A percentile compares a stretch with the other conserved stretches of the same genome.
Conservation (phyloP, 2,113 vertebrate species). For the Columba livia region DNA sequence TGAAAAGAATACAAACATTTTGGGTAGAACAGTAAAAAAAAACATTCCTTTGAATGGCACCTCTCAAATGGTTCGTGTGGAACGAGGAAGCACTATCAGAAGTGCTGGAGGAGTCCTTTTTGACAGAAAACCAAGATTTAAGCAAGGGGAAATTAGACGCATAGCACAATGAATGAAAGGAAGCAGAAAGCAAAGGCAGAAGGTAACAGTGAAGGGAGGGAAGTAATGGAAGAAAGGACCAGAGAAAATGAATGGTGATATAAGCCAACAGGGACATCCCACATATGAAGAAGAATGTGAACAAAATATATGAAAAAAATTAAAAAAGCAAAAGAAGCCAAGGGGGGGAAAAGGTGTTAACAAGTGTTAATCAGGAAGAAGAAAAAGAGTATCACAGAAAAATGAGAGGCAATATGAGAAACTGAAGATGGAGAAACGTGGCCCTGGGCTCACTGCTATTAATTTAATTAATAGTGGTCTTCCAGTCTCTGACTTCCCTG, state of each 20-base stretch:
- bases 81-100: neutral
- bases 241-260: neutral
- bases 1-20: neutral
- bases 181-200: neutral
- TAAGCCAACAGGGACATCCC: neutral
- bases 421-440: conserved; percentile 2
- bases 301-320: neutral
- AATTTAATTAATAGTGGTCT: conserved; percentile 50
- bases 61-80: neutral
- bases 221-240: neutral
- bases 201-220: neutral
- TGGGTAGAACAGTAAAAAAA: neutral
- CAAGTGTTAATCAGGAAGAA: neutral
- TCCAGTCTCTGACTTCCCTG: neutral
- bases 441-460: conserved; percentile 9
- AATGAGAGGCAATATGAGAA: neutral
- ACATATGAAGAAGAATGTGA: neutral
- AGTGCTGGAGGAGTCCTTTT: neutral
- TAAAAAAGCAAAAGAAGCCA: neutral
- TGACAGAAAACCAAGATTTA: neutral
- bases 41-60: neutral
- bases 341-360: neutral
- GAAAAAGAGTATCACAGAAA: neutral
- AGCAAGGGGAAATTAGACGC: neutral
- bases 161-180: neutral